Evolutionary conservation across 1,140 invertebrate genomes (phyloP), one percentile per base, ranked within the genome.

Genomic region (Lamellibrachia luymesi): DNA sequence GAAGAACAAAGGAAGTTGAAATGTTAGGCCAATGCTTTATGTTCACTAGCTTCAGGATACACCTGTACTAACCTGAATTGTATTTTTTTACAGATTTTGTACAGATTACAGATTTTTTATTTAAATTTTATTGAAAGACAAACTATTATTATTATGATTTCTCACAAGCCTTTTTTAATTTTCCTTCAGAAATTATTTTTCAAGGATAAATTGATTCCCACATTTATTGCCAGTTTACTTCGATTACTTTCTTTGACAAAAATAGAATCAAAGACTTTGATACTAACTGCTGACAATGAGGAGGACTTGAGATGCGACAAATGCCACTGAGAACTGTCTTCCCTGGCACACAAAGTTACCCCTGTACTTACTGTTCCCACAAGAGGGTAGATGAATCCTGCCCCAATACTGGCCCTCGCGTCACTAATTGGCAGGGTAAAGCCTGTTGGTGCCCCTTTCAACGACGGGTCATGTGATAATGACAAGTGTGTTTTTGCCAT

Each of bases 401-500:
- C 99, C 50, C 99, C 99, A 91, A 98, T 98, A 5, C 98, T 99
- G 2, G 98, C 97, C 95, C 98, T 97, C 8, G 99, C 97, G 96
- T 99, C 98, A 94, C 98, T 97, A 94, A 99, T 98, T 91, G 98
- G 97, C 0, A 99, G 96, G 2, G 97, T 97, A 95, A 99, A 99
- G 91, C 97, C 98, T 50, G 97, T 98, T 2, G 99, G 99, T 1
- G 98, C 98, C 51, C 99, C 99, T 96, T 99, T 99, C 89, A 98
- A 96, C 2, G 96, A 96, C 8, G 98, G 97, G 97, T 99, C 98
- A 94, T 98, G 98, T 4, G 98, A 99, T 49, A 99, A 96, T 0
- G 99, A 99, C 93, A 98, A 97, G 0, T 99, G 98, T 2, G 99
- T 99, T 97, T 99, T 99, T 0, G 99, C 99, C 98, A 99, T 99